phyloP scores from a whole-genome alignment of 2,888 invertebrate genomes.

The Pseudanteris insignis region DNA sequence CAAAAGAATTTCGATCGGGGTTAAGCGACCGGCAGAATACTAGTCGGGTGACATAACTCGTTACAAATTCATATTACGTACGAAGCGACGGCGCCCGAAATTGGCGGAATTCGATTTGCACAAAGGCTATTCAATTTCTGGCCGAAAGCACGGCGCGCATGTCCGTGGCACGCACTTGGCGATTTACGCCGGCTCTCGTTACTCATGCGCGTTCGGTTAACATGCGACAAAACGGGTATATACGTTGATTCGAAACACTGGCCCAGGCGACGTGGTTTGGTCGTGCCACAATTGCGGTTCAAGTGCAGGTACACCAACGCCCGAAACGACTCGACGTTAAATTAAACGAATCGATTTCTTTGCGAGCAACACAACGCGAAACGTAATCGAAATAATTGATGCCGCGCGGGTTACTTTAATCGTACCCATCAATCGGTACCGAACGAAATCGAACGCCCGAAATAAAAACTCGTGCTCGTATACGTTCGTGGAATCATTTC shows the following conservation, averaged over 20 bases:
- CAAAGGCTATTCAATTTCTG: conserved; percentile 23
- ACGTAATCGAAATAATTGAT: too few relatives aligned
- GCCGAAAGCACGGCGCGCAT: conserved; percentile 15
- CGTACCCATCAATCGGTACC: too few relatives aligned
- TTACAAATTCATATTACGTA: too few relatives aligned
- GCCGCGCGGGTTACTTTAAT: too few relatives aligned
- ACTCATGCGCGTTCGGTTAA: conserved; percentile 24
- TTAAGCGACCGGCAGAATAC: too few relatives aligned
- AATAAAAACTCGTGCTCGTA: too few relatives aligned
- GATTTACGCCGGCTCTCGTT: conserved; percentile 42
- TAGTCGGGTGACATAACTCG: too few relatives aligned
- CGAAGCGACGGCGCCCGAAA: not conserved
- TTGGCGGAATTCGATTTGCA: conserved; percentile 22
- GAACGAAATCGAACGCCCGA: too few relatives aligned
- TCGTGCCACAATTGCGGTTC: conserved; percentile 8
- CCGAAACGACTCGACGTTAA: conserved; percentile 7
- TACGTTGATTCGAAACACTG: conserved; percentile 16
- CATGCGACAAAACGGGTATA: conserved; percentile 27
- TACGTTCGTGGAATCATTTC: too few relatives aligned
- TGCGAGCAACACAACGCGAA: conserved; percentile 3
- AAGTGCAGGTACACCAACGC: conserved; percentile 11
- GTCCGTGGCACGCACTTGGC: conserved; percentile 18
- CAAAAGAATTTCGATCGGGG: too few relatives aligned
- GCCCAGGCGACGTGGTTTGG: not conserved
- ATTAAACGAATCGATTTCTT: conserved; percentile 14